Evolutionary conservation across 2,888 invertebrate species (phyloP), one percentile per base, ranked within the genome.

Genomic region (Apodemia duryi): DNA sequence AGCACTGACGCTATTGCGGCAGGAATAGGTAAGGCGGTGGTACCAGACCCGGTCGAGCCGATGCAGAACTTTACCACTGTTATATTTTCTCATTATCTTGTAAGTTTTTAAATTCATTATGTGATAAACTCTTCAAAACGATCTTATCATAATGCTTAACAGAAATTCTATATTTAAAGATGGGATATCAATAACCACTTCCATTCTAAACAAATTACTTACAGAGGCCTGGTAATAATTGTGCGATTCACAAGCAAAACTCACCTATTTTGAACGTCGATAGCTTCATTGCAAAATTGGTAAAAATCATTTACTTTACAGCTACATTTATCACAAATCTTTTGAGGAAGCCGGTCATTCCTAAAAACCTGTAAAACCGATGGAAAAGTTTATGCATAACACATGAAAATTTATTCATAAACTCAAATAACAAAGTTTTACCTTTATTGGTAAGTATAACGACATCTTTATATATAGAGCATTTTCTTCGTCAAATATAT

Each of bases 361-460:
- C 92, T 93, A 71, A 78, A 79, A 77, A 74, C 62, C 65, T 49
- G 54, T 43, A 63, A 67, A 65, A 66, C 67, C 65, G 52, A 60
- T 68, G 65, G 61, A 57, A 57, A 29, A 61, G 43, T 54, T 66
- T 60, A 49, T 49, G 49, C 57, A 66, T 63, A 52, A 54, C 57
- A 63, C 41, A 54, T 32, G 49, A 63, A 62, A 62, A 49, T 66
- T 64, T 49, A 51, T 61, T 13, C 35, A 35, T 61, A 64, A 43
- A 62, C 54, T 35, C n/a, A 65, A 67, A 54, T 62, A 29, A 21
- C 41, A 57, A 21, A 28, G 66, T 62, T 64, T 67, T 94, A 95
- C 95, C 95, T 95, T 95, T 81, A 95, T 94, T 82, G 95, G 95
- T 81, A 95, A 93, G 83, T 95, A 95, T 73, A 95, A 89, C 69